A percentile compares a stretch with the other conserved stretches of the same genome.
Evolutionary conservation across 2,113 vertebrate species (phyloP).

Genomic region (Antennarius striatus): DNA sequence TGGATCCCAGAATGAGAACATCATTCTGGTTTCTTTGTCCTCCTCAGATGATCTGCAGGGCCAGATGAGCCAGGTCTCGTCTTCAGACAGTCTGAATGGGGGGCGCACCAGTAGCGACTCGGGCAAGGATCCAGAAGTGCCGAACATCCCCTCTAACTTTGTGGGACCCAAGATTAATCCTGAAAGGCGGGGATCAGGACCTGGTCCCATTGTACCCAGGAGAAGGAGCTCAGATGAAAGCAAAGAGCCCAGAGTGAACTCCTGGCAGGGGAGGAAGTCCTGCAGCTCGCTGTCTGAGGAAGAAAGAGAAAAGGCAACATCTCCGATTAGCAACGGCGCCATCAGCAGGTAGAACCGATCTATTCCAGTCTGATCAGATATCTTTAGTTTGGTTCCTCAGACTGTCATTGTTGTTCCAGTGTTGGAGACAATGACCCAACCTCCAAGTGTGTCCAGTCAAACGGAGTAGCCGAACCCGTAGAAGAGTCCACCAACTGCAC

Average conservation of each 20-base stretch:
- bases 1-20: not conserved
- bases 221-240: conserved; percentile 65
- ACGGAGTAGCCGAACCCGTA: conserved; percentile 43
- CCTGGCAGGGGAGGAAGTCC: conserved; percentile 63
- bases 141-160: conserved; percentile 4
- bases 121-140: conserved; percentile 51
- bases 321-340: conserved; percentile 63
- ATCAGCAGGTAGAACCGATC: conserved; percentile 53
- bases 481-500: conserved; percentile 15
- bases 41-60: conserved; percentile 69
- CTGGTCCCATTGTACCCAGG: conserved; percentile 47
- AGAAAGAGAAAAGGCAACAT: conserved; percentile 17
- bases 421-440: conserved; percentile 20
- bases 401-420: conserved; percentile 45
- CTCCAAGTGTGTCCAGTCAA: conserved; percentile 42
- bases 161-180: conserved; percentile 4
- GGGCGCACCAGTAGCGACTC: conserved; percentile 70
- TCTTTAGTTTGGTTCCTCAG: too few species aligned
- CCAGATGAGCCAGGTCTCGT: conserved; percentile 76
- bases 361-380: too few species aligned
- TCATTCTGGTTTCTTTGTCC: not conserved
- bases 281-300: conserved; percentile 71
- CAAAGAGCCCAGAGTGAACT: conserved; percentile 33
- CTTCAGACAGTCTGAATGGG: conserved; percentile 76
- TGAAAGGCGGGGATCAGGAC: conserved; percentile 51